A percentile compares a stretch with the other conserved stretches of the same genome.
Evolutionary conservation across 2,797 vertebrate genomes (phyloP).

Genomic region (Diplodus puntazzo): DNA sequence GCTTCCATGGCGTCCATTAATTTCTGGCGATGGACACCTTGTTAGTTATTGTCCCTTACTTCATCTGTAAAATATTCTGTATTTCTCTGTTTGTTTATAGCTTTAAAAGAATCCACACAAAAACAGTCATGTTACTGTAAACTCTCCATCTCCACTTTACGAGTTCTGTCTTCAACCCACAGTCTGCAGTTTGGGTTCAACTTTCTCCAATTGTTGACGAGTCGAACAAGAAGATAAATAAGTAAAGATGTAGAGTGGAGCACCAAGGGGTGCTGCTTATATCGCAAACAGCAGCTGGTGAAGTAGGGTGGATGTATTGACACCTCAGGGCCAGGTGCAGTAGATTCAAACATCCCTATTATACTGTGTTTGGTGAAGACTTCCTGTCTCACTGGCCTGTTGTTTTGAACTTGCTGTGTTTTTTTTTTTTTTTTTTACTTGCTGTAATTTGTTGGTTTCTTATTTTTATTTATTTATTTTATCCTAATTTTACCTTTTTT

Average conservation of each 20-base stretch:
- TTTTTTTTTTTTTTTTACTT: not conserved
- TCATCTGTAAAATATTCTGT: not conserved
- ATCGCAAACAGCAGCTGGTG: not conserved
- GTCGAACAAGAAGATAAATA: no score
- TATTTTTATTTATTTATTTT: not conserved
- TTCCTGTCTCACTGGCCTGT: not conserved
- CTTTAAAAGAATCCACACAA: not conserved
- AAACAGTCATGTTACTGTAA: no score
- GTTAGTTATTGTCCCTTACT: no score
- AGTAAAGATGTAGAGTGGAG: no score
- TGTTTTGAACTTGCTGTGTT: not conserved
- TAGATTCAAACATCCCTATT: not conserved
- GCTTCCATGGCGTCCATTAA: no score
- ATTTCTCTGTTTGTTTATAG: not conserved
- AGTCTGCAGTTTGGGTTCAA: no score
- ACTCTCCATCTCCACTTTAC: no score
- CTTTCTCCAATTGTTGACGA: no score
- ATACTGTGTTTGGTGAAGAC: no score
- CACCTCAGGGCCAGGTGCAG: not conserved
- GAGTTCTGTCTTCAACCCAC: no score
- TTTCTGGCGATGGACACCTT: no score
- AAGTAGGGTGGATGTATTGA: not conserved
- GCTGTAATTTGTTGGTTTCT: not conserved
- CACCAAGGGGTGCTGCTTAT: not conserved
- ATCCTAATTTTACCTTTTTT: not conserved